phyloP scores from a whole-genome alignment of 2,113 vertebrate genomes.

The Lasiurus borealis region DNA sequence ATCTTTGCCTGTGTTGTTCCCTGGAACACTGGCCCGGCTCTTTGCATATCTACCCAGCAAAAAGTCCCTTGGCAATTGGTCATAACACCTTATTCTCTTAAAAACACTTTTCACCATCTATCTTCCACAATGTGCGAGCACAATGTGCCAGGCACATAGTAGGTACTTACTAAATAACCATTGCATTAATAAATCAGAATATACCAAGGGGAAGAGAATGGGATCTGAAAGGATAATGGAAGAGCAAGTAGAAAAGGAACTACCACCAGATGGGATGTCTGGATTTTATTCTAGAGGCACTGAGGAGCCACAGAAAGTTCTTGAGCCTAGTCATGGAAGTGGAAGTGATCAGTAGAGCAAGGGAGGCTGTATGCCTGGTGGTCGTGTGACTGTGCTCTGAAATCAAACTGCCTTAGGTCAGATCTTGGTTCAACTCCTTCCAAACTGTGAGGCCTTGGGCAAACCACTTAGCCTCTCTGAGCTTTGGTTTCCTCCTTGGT shows the following conservation, averaged over 20 bases:
- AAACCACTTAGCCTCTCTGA: neutral
- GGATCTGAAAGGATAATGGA: neutral
- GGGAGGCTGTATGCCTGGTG: neutral
- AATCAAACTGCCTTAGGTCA: neutral
- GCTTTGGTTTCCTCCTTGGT: neutral
- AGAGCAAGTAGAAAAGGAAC: neutral
- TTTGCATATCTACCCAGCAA: neutral
- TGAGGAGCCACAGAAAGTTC: slow-evolving; percentile 6
- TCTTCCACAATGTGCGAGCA: neutral
- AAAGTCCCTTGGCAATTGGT: neutral
- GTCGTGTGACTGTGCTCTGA: neutral
- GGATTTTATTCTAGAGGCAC: neutral
- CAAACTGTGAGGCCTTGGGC: neutral
- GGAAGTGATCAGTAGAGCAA: neutral
- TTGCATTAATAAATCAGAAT: neutral
- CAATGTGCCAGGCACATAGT: neutral
- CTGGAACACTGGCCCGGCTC: neutral
- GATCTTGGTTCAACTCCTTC: neutral
- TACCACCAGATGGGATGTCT: neutral
- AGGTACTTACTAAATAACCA: neutral
- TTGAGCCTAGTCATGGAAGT: neutral
- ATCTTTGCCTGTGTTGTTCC: neutral
- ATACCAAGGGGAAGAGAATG: neutral
- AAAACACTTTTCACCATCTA: neutral
- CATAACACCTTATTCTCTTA: neutral